Conservation (phyloP, 2,113 vertebrate species). For the Prinia subflava region DNA sequence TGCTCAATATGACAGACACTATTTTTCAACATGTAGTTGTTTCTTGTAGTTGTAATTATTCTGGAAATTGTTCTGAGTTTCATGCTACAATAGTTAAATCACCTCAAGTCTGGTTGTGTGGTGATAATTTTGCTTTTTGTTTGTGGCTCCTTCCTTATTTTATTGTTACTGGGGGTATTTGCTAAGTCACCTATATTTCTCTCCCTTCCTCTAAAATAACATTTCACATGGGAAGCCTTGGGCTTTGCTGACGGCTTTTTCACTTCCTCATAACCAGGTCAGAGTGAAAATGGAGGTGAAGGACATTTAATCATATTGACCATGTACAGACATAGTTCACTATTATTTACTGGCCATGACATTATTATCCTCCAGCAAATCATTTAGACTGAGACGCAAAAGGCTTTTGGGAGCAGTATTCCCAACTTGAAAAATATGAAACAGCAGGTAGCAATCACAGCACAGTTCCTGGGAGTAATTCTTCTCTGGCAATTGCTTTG, state of each 20-base stretch:
- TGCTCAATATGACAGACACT: neutral
- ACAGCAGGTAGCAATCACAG: conserved; percentile 80
- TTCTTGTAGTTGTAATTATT: neutral
- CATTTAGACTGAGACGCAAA: conserved; percentile 77
- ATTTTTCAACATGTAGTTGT: neutral
- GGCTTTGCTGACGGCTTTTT: conserved; percentile 42
- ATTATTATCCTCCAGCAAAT: conserved; percentile 84
- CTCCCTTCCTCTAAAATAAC: conserved; percentile 42
- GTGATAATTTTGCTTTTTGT: conserved; percentile 21
- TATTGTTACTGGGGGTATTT: conserved; percentile 14
- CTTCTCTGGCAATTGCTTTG: conserved; percentile 74
- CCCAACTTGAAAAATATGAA: conserved; percentile 72
- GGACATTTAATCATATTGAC: conserved; percentile 80
- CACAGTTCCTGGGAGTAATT: conserved; percentile 72
- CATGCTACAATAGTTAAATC: neutral
- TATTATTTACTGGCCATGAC: conserved; percentile 86
- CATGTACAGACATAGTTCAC: conserved; percentile 78
- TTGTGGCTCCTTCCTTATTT: neutral
- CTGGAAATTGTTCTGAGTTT: neutral
- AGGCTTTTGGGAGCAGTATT: conserved; percentile 77
- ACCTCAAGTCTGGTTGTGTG: neutral
- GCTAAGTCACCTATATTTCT: conserved; percentile 26
- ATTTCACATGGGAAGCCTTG: conserved; percentile 39
- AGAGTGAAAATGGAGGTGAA: conserved; percentile 75
- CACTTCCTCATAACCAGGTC: conserved; percentile 64